Evolutionary conservation across 2,888 invertebrate genomes (phyloP).

Genomic region (Chirona hameri): DNA sequence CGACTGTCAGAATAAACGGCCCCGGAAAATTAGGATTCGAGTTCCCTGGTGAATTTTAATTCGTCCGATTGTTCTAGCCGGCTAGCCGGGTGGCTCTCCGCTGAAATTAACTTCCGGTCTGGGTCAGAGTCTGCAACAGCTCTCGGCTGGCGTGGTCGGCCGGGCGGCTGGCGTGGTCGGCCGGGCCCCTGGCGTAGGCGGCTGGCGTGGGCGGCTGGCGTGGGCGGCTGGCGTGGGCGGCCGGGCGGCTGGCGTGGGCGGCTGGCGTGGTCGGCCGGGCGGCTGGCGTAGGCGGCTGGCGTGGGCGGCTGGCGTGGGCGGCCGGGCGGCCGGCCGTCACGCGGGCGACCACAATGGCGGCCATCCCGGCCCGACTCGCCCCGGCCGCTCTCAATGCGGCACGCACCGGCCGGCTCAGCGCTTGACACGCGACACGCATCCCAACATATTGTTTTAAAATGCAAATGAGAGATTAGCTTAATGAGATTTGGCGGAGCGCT

Average conservation of each 20-base stretch:
- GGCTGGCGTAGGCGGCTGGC: not conserved
- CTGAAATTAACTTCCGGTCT: not conserved
- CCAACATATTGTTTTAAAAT: constrained; percentile 28
- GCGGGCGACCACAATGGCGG: not conserved
- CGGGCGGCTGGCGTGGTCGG: not conserved
- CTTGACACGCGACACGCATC: not conserved
- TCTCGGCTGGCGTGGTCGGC: not conserved
- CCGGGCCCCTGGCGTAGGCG: too few relatives aligned
- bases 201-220: not conserved
- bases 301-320: not conserved
- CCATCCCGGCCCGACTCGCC: not conserved
- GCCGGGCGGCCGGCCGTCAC: not conserved
- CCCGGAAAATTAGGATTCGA: constrained; percentile 12
- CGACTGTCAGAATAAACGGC: constrained; percentile 6
- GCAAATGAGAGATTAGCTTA: constrained; percentile 29
- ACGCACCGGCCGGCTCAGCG: not conserved
- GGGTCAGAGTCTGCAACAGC: not conserved
- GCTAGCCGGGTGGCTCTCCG: not conserved
- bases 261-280: too few relatives aligned
- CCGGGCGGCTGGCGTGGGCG: not conserved
- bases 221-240: not conserved
- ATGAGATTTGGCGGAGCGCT: constrained; percentile 1
- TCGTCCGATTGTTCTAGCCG: constrained; percentile 5
- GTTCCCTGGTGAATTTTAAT: constrained; percentile 23
- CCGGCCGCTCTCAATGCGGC: not conserved